phyloP scores from a whole-genome alignment of 2,113 vertebrate genomes.

The Engystomops pustulosus region DNA sequence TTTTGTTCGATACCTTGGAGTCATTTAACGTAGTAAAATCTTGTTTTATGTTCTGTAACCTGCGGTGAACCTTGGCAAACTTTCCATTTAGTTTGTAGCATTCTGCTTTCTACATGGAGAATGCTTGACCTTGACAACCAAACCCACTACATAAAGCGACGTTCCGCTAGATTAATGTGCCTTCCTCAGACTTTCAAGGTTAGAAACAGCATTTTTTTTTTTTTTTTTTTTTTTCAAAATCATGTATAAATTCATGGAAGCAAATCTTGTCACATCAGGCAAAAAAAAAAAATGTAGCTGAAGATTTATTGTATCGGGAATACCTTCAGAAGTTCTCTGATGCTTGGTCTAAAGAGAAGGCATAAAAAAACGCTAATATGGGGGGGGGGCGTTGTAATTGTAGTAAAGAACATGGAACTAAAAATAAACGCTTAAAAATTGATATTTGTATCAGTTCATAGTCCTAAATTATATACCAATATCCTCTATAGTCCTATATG shows the following conservation, averaged over 20 bases:
- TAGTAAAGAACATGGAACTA: too few species aligned
- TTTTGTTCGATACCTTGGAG: conserved; percentile 8
- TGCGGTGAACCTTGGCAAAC: conserved; percentile 52
- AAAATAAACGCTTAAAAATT: too few species aligned
- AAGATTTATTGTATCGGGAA: conserved; percentile 49
- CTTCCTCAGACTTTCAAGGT: conserved; percentile 53
- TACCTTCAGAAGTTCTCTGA: conserved; percentile 8
- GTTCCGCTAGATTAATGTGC: conserved; percentile 49
- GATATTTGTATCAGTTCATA: too few species aligned
- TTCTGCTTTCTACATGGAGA: conserved; percentile 46
- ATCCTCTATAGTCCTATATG: too few species aligned
- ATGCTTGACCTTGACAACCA: conserved; percentile 51
- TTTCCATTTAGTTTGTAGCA: conserved; percentile 53
- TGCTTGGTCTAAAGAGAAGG: conserved; percentile 18
- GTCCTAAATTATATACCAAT: too few species aligned
- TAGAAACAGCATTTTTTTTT: conserved; percentile 51
- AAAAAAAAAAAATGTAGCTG: conserved; percentile 17
- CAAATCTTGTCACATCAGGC: conserved; percentile 57
- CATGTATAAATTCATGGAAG: conserved; percentile 58
- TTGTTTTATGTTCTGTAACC: conserved; percentile 51
- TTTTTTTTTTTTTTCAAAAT: conserved; percentile 44
- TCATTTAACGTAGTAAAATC: conserved; percentile 33
- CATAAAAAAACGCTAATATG: too few species aligned
- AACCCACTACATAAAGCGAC: conserved; percentile 39
- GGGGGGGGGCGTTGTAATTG: background rate